Evolutionary conservation across 2,888 invertebrate species (phyloP).

Genomic region (Acanthosepion lycidas): DNA sequence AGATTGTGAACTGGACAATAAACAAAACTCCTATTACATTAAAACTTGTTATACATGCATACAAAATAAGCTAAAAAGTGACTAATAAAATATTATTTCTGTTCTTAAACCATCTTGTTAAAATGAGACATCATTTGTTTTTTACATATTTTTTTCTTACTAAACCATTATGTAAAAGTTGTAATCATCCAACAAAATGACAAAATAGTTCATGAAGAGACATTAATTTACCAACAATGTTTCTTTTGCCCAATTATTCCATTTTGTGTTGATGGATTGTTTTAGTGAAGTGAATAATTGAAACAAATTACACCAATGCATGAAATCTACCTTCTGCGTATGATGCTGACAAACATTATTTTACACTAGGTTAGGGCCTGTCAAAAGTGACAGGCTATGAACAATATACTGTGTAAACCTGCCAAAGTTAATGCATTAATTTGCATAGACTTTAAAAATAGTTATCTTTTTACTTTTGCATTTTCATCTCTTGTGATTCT

Average conservation of each 20-base stretch:
- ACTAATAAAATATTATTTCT: neutral
- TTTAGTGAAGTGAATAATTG: neutral
- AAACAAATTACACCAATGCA: neutral
- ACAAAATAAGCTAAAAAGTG: too few species aligned
- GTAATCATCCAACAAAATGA: neutral
- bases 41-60: neutral
- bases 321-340: neutral
- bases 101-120: neutral
- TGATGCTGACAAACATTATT: neutral
- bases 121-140: neutral
- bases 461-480: too few species aligned
- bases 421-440: neutral
- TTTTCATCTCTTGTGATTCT: too few species aligned
- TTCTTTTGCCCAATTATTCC: neutral
- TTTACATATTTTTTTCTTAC: neutral
- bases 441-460: too few species aligned
- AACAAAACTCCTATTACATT: neutral
- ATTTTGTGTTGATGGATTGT: neutral
- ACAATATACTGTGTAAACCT: neutral
- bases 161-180: neutral
- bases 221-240: neutral
- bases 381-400: neutral
- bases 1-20: too few species aligned
- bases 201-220: neutral
- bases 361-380: neutral